Evolutionary conservation across 2,797 vertebrate species (phyloP), one percentile per base, ranked within the genome.

Genomic region (Carcharodon carcharias): DNA sequence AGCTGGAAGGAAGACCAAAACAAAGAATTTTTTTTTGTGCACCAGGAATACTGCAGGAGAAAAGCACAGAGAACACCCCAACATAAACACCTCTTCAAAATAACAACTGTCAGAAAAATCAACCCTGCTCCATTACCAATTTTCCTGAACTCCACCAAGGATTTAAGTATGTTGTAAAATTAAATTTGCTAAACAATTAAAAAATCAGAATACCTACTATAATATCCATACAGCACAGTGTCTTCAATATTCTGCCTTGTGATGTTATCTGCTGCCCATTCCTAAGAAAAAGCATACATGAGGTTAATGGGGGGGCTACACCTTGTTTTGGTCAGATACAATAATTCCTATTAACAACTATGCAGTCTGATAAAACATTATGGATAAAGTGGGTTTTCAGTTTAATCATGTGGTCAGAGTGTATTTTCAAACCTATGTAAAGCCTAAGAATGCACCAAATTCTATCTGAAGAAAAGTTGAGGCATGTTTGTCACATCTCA

Each of bases 181-280:
- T 89, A 71, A 80, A 87, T 67, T 91, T 28, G 5, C 28, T 54
- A 50, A 67, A 71, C 67, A 77, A 7, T 56, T 18, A 3, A 28
- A 96, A 80, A 63, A 61, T 40, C 23, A 96, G 96, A 96, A 96
- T 97, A 99, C 99, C 99, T 98, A 99, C 99, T 99, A 97, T 99
- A 99, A 97, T 99, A 99, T 96, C 98, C 99, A 97, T 99, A 99
- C 87, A 99, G 97, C 71, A 99, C 98, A 0, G 99, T 99, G 97
- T 99, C 98, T 97, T 99, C 99, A 97, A 99, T 99, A 97, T 99
- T 98, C 0, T 96, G 98, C 96, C 98, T 98, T 80, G 99, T 99
- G 97, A 98, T 98, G 97, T 99, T 99, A 97, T 97, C 98, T 97
- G 98, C 98, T 96, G 99, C 99, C 99, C 99, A 99, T 80, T 98